Evolutionary conservation across 2,797 vertebrate genomes (phyloP).

Genomic region (Macroramphosus scolopax): DNA sequence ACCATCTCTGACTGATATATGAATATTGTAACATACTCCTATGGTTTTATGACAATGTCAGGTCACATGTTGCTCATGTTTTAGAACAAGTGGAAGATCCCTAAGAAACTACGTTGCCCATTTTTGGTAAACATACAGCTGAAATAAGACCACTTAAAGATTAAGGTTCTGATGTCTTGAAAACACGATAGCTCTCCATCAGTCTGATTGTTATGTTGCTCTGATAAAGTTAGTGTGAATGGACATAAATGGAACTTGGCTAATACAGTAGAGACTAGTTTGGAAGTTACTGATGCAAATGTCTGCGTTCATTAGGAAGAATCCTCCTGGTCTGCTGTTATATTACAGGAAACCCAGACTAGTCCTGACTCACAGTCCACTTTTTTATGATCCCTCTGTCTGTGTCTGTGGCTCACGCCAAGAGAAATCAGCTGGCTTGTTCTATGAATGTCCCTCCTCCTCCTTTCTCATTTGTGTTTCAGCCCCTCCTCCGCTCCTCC

Average conservation of each 20-base stretch:
- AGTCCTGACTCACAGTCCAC: too few relatives aligned
- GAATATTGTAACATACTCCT: too few relatives aligned
- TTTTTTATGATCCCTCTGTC: conserved; percentile 4
- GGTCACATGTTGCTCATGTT: conserved; percentile 23
- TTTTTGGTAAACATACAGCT: conserved; percentile 21
- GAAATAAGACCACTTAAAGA: background rate
- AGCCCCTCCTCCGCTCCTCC: conserved; percentile 49
- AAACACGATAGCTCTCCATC: too few relatives aligned
- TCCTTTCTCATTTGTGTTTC: conserved; percentile 5
- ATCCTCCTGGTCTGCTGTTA: conserved; percentile 5
- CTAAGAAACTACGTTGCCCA: conserved; percentile 14
- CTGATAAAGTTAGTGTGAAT: too few relatives aligned
- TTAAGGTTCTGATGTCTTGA: too few relatives aligned
- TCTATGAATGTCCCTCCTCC: conserved; percentile 28
- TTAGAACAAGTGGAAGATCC: conserved; percentile 3
- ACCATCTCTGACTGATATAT: too few relatives aligned
- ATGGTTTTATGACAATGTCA: too few relatives aligned
- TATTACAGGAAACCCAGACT: background rate
- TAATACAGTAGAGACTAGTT: conserved; percentile 13
- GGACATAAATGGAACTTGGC: conserved; percentile 21
- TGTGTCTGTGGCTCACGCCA: background rate
- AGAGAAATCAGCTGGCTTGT: conserved; percentile 34
- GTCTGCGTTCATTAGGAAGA: conserved; percentile 6
- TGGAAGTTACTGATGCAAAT: conserved; percentile 41
- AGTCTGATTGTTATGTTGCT: too few relatives aligned